Evolutionary conservation across 2,113 vertebrate species (phyloP), one percentile per base, ranked within the genome.

Genomic region (Uria aalge): DNA sequence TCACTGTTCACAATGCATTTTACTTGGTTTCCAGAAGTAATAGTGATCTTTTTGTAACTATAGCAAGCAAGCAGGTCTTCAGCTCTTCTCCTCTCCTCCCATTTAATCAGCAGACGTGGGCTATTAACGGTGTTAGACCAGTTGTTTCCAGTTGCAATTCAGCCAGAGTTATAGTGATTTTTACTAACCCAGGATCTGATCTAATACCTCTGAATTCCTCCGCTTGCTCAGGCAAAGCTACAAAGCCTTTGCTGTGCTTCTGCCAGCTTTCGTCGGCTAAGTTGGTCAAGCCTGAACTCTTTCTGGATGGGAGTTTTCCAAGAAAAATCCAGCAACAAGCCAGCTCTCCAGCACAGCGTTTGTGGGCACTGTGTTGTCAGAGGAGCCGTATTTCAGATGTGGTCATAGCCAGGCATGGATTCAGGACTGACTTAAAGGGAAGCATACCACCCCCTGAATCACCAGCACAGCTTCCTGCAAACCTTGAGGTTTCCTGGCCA

Each of bases 361-460:
- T 21, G 2, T 17, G 71, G 79, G 78, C 96, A 95, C 50, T 15
- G 24, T 62, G 53, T 79, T 95, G 55, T 11, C 29, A 47, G 88
- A 92, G 72, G 12, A 86, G 73, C 57, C 6, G 1, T 20, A 59
- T 90, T 96, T 98, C 94, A 98, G 97, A 97, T 98, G 97, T 97
- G 96, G 97, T 96, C 76, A 40, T n/a, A 26, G 32, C 62, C 19
- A 67, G 94, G 95, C 40, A 9, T 38, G 60, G 79, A 55, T 56
- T 88, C 86, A 94, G 87, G 85, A 23, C 96, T 96, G 98, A 97
- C 97, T 98, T 97, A 97, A 92, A 94, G 96, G 95, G 94, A 96
- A 96, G 77, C 84, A 92, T 94, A 71, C 66, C 71, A 94, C 38
- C 76, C 75, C 66, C 22, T 97, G 97, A 98, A 95, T 96, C 94